Base-by-base conservation (phyloP, 2,888 invertebrate species). In the Atherix ibis region DNA sequence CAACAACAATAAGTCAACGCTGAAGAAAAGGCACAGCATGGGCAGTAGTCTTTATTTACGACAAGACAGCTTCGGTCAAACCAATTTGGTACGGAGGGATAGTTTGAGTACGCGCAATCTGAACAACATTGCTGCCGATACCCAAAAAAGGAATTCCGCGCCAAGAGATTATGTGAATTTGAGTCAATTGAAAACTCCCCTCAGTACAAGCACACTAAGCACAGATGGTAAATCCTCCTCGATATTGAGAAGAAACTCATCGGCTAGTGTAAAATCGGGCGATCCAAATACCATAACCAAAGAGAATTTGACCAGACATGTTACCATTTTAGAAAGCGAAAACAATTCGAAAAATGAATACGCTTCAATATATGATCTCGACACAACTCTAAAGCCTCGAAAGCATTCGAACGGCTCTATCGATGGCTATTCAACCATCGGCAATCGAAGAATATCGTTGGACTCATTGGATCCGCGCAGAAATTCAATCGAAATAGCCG, bases 51-150 rank as follows among this genome's bases (percentile, higher is more conserved):
- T 44, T 10, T 44, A 39, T 35, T 31, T 44, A 29, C 38, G 43
- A 29, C 34, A 39, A 4, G 44, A 44, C 27, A 43, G 42, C 36
- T 38, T 37, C 13, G 44, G 44, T 8, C 34, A 37, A 30, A 40
- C 40, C 5, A 44, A 44, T 42, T 31, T 44, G 17, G 38, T 44
- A 10, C 36, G 43, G 18, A 40, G 43, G n/a, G 44, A 44, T 25
- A 44, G 43, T 41, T 35, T 37, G 14, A 40, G 43, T 8, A 38
- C 42, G 19, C 33, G 30, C n/a, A 38, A 14, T 30, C 19, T 31
- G 15, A 35, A 22, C 16, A n/a, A 19, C 5, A 32, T 17, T 26
- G 4, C 32, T 10, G 12, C 30, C 10, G 22, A 12, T 12, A 26
- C 5, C 26, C 5, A 26, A 12, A 9, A 5, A 4, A 26, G 10